Percentiles rank a stretch among this genome's conserved stretches.
These are phyloP conservation scores for Philereme transversata DNA, from an alignment of 2,888 invertebrate species.

Conservation along the genomic window DNA sequence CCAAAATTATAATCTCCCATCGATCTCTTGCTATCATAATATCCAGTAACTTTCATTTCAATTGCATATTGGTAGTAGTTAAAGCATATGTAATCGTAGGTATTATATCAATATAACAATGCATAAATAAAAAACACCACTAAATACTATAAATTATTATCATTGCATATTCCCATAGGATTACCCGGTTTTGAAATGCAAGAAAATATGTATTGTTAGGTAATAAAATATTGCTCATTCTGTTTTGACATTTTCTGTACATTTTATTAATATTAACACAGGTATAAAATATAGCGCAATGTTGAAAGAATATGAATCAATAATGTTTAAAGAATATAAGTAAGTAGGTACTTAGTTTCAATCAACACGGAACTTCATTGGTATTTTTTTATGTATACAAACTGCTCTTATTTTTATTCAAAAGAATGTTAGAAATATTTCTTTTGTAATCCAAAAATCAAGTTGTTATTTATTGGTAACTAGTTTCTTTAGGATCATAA, in stretches of 20 bases:
- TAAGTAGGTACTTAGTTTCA: background rate
- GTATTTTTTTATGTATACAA: background rate
- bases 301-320: background rate
- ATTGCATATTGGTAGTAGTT: constrained; percentile 6
- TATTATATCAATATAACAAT: background rate
- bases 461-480: constrained; percentile 78
- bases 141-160: constrained; percentile 8
- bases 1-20: constrained; percentile 7
- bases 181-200: constrained; percentile 12
- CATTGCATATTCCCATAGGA: constrained; percentile 21
- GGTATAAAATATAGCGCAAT: background rate
- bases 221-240: constrained; percentile 32
- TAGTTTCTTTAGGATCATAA: constrained; percentile 70
- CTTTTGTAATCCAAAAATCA: constrained; percentile 53
- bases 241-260: constrained; percentile 28
- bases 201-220: constrained; percentile 13
- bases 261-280: constrained; percentile 2
- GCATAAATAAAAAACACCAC: background rate
- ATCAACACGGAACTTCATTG: background rate
- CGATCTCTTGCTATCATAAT: constrained; percentile 8
- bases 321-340: too few species aligned
- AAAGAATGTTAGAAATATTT: constrained; percentile 37
- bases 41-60: background rate
- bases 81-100: constrained; percentile 6
- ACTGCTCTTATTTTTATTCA: constrained; percentile 8